Conservation (phyloP, 2,113 vertebrate species). For the Microcebus murinus region DNA sequence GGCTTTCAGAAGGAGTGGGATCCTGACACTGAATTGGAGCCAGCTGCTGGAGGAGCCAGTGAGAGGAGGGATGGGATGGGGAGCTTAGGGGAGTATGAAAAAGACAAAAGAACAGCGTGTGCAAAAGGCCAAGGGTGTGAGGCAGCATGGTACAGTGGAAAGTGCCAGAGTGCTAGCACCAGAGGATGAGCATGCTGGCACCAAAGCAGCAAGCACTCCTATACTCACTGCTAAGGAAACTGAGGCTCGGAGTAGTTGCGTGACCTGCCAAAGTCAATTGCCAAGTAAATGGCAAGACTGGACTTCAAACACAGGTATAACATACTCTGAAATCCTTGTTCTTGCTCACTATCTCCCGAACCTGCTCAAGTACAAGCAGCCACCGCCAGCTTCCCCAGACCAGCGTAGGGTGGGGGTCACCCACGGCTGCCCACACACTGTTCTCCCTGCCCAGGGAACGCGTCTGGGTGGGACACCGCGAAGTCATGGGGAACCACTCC, state of each 20-base stretch:
- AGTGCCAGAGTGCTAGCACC: no score
- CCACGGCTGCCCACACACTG: not conserved
- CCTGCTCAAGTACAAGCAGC: no score
- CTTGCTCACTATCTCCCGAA: fast-evolving
- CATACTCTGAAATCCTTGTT: not conserved
- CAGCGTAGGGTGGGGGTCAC: not conserved
- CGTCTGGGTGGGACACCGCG: not conserved
- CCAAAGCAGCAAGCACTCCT: not conserved
- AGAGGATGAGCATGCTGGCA: no score
- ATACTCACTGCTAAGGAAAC: not conserved
- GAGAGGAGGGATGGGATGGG: fast-evolving
- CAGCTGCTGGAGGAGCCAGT: not conserved
- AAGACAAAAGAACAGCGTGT: not conserved
- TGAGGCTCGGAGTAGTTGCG: not conserved
- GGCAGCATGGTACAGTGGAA: not conserved
- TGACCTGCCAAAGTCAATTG: not conserved
- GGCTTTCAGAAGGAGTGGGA: not conserved
- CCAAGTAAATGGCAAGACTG: not conserved
- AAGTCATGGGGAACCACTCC: slow-evolving; percentile 17
- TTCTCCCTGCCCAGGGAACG: not conserved
- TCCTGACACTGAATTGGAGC: not conserved
- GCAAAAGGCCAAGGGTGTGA: not conserved
- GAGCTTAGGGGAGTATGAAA: not conserved
- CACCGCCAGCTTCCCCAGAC: not conserved
- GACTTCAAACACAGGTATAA: not conserved